Percentiles rank a stretch among this genome's conserved stretches.
phyloP scores from a whole-genome alignment of 2,797 vertebrate species.

The Apodemus agrarius region DNA sequence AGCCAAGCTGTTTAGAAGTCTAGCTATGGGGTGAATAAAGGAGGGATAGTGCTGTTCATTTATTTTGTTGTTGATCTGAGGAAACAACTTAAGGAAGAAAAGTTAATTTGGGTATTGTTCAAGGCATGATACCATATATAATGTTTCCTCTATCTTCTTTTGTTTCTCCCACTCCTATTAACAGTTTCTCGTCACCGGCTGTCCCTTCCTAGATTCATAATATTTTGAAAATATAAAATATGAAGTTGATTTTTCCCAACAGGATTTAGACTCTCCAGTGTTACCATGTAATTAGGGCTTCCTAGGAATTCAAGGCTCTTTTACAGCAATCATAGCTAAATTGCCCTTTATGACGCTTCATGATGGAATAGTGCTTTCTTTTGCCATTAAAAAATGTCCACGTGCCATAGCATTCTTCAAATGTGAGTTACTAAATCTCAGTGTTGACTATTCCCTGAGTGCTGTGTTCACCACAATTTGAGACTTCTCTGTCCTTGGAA shows the following conservation, averaged over 20 bases:
- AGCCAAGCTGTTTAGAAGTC: neutral
- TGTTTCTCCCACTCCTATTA: neutral
- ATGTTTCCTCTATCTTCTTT: neutral
- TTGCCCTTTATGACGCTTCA: neutral
- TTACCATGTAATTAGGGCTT: neutral
- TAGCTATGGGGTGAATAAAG: neutral
- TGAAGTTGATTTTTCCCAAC: neutral
- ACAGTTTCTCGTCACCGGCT: neutral
- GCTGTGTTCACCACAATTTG: neutral
- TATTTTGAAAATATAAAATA: neutral
- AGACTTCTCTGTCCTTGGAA: neutral
- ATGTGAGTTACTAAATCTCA: neutral
- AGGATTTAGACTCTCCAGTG: neutral
- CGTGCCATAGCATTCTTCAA: neutral
- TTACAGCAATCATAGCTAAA: neutral
- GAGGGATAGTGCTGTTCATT: too few species aligned
- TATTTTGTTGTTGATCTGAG: neutral
- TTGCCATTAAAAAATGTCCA: neutral
- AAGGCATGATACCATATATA: too few species aligned
- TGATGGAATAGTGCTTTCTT: neutral
- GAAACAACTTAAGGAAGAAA: neutral
- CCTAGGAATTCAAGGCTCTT: neutral
- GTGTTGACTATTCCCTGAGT: neutral
- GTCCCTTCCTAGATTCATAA: neutral
- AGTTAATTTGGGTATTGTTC: too few species aligned